Evolutionary conservation across 2,113 vertebrate species (phyloP).

Genomic region (Bos javanicus): DNA sequence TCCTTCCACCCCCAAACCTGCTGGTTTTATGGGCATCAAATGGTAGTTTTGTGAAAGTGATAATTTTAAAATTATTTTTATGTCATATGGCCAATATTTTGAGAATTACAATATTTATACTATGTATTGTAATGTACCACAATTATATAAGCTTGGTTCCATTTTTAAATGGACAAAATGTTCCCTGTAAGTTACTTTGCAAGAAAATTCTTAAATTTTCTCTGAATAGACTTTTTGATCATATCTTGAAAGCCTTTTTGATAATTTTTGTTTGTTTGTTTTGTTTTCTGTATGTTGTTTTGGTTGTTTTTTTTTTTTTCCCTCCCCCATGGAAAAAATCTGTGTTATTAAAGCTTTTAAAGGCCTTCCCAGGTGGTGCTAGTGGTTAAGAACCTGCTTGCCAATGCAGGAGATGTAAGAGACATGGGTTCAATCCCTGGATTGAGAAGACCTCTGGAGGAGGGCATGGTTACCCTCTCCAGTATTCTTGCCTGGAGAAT

Average conservation of each 20-base stretch:
- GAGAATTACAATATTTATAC: slow-evolving; percentile 15
- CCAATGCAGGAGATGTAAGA: neutral
- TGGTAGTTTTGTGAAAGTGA: neutral
- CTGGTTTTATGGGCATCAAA: neutral
- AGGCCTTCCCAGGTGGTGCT: neutral
- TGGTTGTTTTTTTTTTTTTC: neutral
- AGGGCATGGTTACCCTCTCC: neutral
- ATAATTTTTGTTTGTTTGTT: neutral
- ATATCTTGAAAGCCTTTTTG: neutral
- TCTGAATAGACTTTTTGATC: neutral
- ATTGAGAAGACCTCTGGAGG: neutral
- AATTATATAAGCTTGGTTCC: neutral
- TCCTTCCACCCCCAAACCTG: neutral
- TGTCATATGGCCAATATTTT: slow-evolving; percentile 2
- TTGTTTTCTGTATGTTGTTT: neutral
- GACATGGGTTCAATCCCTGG: neutral
- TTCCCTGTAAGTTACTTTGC: neutral
- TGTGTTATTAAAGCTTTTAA: neutral
- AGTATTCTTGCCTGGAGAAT: neutral
- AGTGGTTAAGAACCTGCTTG: neutral
- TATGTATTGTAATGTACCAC: neutral
- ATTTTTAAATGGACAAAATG: neutral
- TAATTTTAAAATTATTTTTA: neutral
- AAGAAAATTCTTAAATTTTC: neutral
- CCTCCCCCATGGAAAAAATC: neutral